Percentiles rank a stretch among this genome's conserved stretches.
Conservation (phyloP, 1,140 invertebrate genomes). For the Anastatus disparis region DNA sequence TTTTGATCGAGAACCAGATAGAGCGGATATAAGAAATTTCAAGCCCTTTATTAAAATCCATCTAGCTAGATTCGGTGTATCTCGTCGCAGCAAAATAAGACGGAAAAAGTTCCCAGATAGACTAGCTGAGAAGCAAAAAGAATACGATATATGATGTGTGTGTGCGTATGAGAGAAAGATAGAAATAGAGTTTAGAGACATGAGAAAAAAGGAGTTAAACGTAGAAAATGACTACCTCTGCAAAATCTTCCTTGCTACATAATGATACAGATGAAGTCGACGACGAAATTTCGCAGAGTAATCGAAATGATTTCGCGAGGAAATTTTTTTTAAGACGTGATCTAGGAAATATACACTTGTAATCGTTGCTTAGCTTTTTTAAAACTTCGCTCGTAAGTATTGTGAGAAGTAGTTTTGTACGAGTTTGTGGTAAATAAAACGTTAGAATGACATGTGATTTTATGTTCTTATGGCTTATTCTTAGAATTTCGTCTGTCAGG, state of each 20-base stretch:
- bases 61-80: neutral
- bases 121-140: neutral
- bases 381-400: neutral
- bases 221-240: constrained; percentile 40
- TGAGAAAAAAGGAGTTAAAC: neutral
- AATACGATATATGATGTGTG: too few species aligned
- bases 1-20: too few species aligned
- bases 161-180: neutral
- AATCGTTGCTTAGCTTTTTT: neutral
- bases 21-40: neutral
- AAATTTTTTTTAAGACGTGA: constrained; percentile 25
- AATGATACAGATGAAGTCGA: constrained; percentile 14
- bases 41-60: constrained; percentile 12
- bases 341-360: constrained; percentile 10
- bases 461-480: neutral
- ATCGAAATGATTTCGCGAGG: constrained; percentile 24
- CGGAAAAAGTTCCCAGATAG: neutral
- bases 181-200: neutral
- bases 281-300: neutral
- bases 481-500: too few species aligned
- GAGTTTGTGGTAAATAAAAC: neutral
- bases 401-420: constrained; percentile 1
- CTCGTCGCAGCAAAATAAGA: constrained; percentile 5
- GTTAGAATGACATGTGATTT: neutral
- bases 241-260: neutral